These are phyloP conservation scores for Chlorodrepanis virens DNA, from an alignment of 2,113 vertebrate species.

Conservation along the genomic window DNA sequence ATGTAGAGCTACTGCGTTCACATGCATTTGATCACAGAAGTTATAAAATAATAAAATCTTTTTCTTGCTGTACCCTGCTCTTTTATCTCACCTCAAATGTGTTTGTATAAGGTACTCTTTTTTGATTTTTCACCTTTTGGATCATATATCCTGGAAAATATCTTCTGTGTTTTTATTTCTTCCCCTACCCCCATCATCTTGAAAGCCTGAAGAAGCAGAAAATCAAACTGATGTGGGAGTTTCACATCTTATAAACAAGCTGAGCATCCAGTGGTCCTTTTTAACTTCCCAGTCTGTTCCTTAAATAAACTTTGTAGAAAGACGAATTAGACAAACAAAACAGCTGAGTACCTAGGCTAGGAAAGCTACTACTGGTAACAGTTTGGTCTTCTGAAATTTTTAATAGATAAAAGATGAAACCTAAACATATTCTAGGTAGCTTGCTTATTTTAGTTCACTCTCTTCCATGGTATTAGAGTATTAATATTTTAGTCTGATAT, in stretches of 20 bases:
- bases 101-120: neutral
- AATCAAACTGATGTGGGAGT: neutral
- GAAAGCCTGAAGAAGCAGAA: neutral
- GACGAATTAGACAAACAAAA: neutral
- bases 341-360: neutral
- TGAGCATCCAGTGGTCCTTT: neutral
- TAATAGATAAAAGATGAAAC: neutral
- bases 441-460: neutral
- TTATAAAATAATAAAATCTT: neutral
- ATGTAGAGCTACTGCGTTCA: neutral
- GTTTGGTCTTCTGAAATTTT: neutral
- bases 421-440: neutral
- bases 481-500: neutral
- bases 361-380: neutral
- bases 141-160: neutral
- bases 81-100: neutral
- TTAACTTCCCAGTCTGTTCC: neutral
- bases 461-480: neutral
- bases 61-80: neutral
- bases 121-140: neutral
- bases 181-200: neutral
- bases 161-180: neutral
- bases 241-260: neutral
- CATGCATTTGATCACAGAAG: constrained; percentile 25
- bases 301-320: neutral